Evolutionary conservation across 2,797 vertebrate species (phyloP), one percentile per base, ranked within the genome.

Genomic region (Borostomias antarcticus): DNA sequence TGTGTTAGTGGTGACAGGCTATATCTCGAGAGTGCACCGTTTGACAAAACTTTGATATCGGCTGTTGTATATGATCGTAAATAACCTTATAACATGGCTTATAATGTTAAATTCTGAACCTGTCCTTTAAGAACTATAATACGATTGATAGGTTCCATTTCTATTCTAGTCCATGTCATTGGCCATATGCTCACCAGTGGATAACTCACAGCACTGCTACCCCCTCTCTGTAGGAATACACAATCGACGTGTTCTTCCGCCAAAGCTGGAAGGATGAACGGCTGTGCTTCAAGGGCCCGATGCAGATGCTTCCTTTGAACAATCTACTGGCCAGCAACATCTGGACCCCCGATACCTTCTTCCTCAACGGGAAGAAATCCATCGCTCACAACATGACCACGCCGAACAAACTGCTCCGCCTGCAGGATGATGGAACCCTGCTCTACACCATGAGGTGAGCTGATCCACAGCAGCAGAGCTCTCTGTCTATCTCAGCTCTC

Each of bases 381-480:
- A 94, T 95, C 0, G 94, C 94, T 17, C 95, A 96, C 83, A 96
- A 96, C 79, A 96, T 95, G 92, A 95, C 95, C 4, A 96, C 94
- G 0, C 94, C 94, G 21, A 95, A 95, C 88, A 96, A 96, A 76
- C 91, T 96, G 32, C 90, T 96, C 56, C 86, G 95, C 9, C 86
- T 96, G 48, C 89, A 93, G 71, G 94, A 96, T 15, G 94, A 96
- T 0, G 95, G 95, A 47, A 95, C 94, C 0, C 89, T 96, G 57
- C 94, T 98, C 4, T 98, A 98, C 80, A 98, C 97, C 61, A 98
- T 98, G 96, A 96, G 97, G 97, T 93, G 56, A 76, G 23, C 45
- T n/a, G 13, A 15, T 3, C 15, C 37, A 37, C 35, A 2, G 37
- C 4, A 1, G 37, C 11, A 7, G 4, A 10, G 37, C n/a, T 10